phyloP scores from a whole-genome alignment of 2,113 vertebrate genomes.

The Anoplopoma fimbria region DNA sequence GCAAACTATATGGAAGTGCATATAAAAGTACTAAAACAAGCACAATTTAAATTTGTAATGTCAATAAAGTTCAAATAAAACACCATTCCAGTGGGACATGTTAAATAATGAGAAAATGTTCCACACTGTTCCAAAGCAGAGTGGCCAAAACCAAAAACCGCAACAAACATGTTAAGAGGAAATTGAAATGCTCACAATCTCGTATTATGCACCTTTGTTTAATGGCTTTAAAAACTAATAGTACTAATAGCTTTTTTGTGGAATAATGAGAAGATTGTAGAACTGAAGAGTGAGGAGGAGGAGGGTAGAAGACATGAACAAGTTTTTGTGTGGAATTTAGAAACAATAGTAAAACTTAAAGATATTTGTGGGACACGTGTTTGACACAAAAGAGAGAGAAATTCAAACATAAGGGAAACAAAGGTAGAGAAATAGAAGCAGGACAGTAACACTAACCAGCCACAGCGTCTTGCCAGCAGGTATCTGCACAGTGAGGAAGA shows the following conservation, averaged over 20 bases:
- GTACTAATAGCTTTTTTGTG: not conserved
- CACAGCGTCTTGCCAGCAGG: constrained; percentile 90
- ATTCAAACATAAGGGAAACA: not conserved
- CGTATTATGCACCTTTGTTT: not conserved
- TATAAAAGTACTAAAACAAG: no score
- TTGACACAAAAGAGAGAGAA: not conserved
- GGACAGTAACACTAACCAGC: constrained; percentile 85
- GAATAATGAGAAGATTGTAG: not conserved
- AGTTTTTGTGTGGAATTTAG: no score
- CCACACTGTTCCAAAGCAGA: not conserved
- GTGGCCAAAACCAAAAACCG: not conserved
- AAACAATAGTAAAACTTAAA: not conserved
- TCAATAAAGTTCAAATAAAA: no score
- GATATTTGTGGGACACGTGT: not conserved
- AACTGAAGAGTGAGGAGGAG: no score
- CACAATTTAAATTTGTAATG: no score
- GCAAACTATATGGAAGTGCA: no score
- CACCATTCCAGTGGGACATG: no score
- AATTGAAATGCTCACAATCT: not conserved
- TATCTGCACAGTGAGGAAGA: constrained; percentile 90
- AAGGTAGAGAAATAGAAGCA: not conserved
- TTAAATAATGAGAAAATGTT: not conserved
- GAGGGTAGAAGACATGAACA: no score
- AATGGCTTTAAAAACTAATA: not conserved
- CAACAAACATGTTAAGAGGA: not conserved